A percentile compares a stretch with the other conserved stretches of the same genome.
Conservation (phyloP, 2,888 invertebrate genomes). For the Aspidiotus rigidus region DNA sequence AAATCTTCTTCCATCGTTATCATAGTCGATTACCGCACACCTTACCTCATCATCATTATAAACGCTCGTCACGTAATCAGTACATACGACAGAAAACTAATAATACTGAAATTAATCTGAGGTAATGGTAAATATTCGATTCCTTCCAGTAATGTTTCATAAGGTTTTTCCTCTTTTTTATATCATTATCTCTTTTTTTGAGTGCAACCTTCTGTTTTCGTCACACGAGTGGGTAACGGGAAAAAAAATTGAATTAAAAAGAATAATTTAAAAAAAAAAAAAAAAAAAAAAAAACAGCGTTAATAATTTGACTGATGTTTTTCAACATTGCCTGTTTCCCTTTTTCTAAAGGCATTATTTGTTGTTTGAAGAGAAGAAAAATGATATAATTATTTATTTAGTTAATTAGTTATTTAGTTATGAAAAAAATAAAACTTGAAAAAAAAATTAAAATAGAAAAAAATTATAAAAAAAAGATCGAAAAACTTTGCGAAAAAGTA, state of each 20-base stretch:
- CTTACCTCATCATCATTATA: constrained; percentile 23
- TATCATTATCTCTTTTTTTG: background rate
- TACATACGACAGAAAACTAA: constrained; percentile 14
- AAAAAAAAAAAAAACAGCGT: background rate
- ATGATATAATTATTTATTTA: constrained; percentile 4
- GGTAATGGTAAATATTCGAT: constrained; percentile 7
- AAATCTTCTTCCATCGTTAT: constrained; percentile 11
- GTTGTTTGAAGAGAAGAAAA: background rate
- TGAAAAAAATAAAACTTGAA: background rate
- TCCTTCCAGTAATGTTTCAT: constrained; percentile 1
- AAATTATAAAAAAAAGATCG: constrained; percentile 8
- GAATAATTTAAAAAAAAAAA: constrained; percentile 1
- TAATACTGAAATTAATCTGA: constrained; percentile 28
- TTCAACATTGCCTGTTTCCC: constrained; percentile 9
- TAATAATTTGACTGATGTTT: constrained; percentile 27
- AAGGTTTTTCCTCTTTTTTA: background rate
- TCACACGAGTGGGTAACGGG: background rate
- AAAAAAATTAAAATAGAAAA: constrained; percentile 17
- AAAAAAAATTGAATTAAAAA: background rate
- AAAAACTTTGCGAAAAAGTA: constrained; percentile 12
- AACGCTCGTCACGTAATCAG: constrained; percentile 10
- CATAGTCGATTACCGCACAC: constrained; percentile 22
- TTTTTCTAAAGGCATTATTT: background rate
- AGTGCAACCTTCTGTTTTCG: background rate
- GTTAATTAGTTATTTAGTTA: background rate